These are phyloP conservation scores for Hydractinia echinata DNA, from an alignment of 30 jellyfish, hydroid and myxozoan genomes.

Conservation along the genomic window DNA sequence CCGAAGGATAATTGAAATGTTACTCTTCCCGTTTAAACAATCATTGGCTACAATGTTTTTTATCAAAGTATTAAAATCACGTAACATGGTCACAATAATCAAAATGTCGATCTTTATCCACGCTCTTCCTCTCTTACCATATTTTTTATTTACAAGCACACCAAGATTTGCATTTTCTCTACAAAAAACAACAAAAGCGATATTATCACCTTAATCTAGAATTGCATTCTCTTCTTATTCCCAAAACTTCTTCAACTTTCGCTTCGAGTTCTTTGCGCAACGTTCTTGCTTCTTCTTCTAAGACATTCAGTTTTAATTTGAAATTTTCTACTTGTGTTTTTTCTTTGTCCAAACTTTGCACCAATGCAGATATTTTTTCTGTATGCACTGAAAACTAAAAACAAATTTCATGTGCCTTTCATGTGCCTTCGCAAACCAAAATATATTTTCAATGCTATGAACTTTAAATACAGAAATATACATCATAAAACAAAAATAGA, in stretches of 20 bases:
- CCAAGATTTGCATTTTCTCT: too few relatives aligned
- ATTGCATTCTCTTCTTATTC: slow-evolving; percentile 79
- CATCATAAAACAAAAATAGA: too few relatives aligned
- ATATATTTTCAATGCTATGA: neutral
- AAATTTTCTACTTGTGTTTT: slow-evolving; percentile 25
- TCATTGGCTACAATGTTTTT: too few relatives aligned
- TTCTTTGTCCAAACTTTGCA: slow-evolving; percentile 23
- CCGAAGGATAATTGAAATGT: too few relatives aligned
- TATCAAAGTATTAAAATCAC: too few relatives aligned
- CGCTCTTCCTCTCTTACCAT: too few relatives aligned
- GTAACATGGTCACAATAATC: too few relatives aligned
- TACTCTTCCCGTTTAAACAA: too few relatives aligned
- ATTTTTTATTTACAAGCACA: too few relatives aligned
- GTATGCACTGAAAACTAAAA: slow-evolving; percentile 65
- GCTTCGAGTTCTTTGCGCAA: slow-evolving; percentile 61
- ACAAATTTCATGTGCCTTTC: neutral
- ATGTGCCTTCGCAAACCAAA: neutral
- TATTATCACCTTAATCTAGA: slow-evolving; percentile 44
- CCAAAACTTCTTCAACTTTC: slow-evolving; percentile 77
- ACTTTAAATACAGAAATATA: neutral
- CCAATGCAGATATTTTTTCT: slow-evolving; percentile 59
- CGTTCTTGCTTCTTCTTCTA: slow-evolving; percentile 36
- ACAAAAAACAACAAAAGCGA: neutral
- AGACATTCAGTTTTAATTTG: slow-evolving; percentile 13
- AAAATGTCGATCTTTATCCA: too few relatives aligned